Base-by-base conservation (phyloP, 1,140 invertebrate species). In the Plutomurus gul region DNA sequence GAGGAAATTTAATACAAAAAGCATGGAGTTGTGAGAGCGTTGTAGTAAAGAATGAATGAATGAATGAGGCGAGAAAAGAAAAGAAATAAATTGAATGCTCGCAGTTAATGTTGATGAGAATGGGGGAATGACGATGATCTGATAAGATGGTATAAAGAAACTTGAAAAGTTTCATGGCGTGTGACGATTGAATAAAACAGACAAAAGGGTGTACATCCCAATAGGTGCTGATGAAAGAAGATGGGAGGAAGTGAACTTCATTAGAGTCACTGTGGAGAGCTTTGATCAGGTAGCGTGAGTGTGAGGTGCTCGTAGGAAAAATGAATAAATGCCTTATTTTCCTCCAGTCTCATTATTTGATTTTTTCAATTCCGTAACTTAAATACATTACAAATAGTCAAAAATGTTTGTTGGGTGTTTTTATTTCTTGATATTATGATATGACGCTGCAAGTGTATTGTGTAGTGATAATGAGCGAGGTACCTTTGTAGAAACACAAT, bases 151-250 rank as follows among this genome's bases (percentile, higher is more conserved):
- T 65, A 65, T 33, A 65, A 36, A 33, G 56, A 65, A 65, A n/a
- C 56, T 33, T 65, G 56, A 65, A 65, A 65, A 65, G 56, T 65
- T 65, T 65, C 56, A 65, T 65, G 56, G 56, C 27, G 56, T 65
- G 56, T 65, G 56, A 65, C 36, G 56, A 65, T 65, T 65, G 56
- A 30, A 30, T 25, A n/a, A 27, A 65, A 65, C 27, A 65, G 56
- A 65, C 56, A 65, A 65, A 65, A 8, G 56, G 36, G 27, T 30
- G 56, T 65, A 33, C n/a, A 51, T 22, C 25, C 20, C 20, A 51
- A 8, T 51, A 65, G 56, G 56, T 30, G 18, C 30, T 65, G 27
- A 65, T 25, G 27, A 65, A 33, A 65, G 36, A 30, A 65, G 36
- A 65, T 33, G 33, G 51, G 27, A 60, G 51, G 51, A 60, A 25